Evolutionary conservation across 1,140 invertebrate species (phyloP).

Genomic region (Drosophila lini): DNA sequence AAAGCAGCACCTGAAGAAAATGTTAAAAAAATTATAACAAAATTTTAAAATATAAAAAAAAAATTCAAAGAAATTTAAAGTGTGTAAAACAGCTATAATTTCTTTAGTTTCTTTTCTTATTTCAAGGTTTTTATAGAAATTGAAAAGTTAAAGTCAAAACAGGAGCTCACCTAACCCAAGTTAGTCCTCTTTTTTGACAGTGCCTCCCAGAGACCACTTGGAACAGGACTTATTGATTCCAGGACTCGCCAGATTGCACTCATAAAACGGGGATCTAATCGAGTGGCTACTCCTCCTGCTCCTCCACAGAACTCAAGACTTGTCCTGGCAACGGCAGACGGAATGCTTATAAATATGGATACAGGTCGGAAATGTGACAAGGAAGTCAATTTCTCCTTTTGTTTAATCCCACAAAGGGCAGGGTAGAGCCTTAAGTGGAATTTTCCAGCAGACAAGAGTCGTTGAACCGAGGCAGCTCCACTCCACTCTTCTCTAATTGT

Average conservation of each 20-base stretch:
- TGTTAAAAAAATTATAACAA: too few species aligned
- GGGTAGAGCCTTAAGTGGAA: not conserved
- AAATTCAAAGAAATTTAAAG: too few species aligned
- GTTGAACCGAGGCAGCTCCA: slow-evolving; percentile 6
- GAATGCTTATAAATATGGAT: not conserved
- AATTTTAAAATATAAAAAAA: not conserved
- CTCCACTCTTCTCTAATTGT: slow-evolving; percentile 21
- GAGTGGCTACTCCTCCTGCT: slow-evolving; percentile 13
- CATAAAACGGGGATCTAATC: slow-evolving; percentile 30
- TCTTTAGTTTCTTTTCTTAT: not conserved
- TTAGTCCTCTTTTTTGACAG: not conserved
- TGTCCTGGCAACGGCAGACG: slow-evolving; percentile 11
- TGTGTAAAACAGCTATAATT: too few species aligned
- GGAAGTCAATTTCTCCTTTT: slow-evolving; percentile 41
- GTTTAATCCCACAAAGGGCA: slow-evolving; percentile 11
- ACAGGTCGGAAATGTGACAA: slow-evolving; percentile 31
- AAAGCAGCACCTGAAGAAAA: not conserved
- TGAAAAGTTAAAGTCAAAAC: not conserved
- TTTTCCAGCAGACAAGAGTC: slow-evolving; percentile 18
- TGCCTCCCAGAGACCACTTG: slow-evolving; percentile 1
- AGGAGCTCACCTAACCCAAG: too few species aligned
- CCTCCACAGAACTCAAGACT: not conserved
- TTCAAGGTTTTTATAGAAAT: not conserved
- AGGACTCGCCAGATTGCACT: slow-evolving; percentile 9
- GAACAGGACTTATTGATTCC: slow-evolving; percentile 29